A percentile compares a stretch with the other conserved stretches of the same genome.
Evolutionary conservation across 2,888 invertebrate genomes (phyloP).

Genomic region (Selenia dentaria): DNA sequence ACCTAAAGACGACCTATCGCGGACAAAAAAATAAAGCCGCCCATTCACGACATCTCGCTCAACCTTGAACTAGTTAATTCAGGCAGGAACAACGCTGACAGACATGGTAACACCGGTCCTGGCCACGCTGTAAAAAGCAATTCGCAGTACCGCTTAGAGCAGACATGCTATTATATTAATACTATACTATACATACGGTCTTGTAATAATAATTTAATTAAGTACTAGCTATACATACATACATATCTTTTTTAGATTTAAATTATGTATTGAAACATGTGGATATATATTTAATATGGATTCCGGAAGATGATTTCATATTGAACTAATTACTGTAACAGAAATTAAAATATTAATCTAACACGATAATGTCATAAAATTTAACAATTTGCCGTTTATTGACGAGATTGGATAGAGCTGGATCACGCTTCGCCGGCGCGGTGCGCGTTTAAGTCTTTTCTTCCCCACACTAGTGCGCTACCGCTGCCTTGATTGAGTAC

Average conservation of each 20-base stretch:
- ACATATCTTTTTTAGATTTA: too few relatives aligned
- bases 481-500: conserved; percentile 3
- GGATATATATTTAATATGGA: too few relatives aligned
- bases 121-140: conserved; percentile 50
- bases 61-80: conserved; percentile 81
- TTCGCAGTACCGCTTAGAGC: conserved; percentile 68
- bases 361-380: too few relatives aligned
- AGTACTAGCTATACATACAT: conserved; percentile 7
- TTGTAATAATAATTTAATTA: conserved; percentile 34
- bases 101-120: conserved; percentile 64
- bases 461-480: conserved; percentile 19
- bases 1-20: conserved; percentile 76
- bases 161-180: conserved; percentile 81
- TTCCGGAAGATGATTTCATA: conserved; percentile 13
- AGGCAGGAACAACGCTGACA: conserved; percentile 60
- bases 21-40: conserved; percentile 67
- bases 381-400: too few relatives aligned
- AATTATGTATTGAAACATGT: too few relatives aligned
- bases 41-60: conserved; percentile 66
- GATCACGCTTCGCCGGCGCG: background rate
- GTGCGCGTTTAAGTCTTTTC: conserved; percentile 27
- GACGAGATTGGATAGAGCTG: too few relatives aligned
- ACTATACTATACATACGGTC: conserved; percentile 52
- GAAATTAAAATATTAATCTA: too few relatives aligned
- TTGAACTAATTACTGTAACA: too few relatives aligned